These are phyloP conservation scores for Premnoplex brunnescens DNA, from an alignment of 2,797 vertebrate species.

Conservation along the genomic window DNA sequence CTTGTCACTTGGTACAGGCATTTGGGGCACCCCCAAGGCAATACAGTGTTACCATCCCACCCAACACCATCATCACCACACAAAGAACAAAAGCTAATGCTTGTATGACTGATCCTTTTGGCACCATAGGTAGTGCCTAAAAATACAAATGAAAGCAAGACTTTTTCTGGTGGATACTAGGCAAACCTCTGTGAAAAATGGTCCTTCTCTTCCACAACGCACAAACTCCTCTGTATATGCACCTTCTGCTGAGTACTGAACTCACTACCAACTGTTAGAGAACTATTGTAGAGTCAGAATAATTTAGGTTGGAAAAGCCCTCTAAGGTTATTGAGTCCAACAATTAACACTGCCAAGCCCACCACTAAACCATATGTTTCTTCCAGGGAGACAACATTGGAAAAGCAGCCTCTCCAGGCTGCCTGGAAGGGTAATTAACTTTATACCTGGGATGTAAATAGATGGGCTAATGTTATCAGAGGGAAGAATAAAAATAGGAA, in stretches of 20 bases:
- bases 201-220: neutral
- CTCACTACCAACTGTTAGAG: neutral
- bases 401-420: neutral
- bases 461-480: neutral
- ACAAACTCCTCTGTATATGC: neutral
- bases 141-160: neutral
- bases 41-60: neutral
- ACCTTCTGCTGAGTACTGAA: neutral
- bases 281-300: neutral
- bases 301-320: neutral
- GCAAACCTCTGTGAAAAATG: neutral
- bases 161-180: neutral
- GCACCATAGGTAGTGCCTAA: fast-evolving
- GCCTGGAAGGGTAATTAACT: neutral
- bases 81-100: neutral
- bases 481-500: neutral
- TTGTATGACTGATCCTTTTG: neutral
- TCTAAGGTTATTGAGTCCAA: neutral
- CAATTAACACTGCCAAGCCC: neutral
- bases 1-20: fast-evolving
- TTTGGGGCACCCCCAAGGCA: neutral
- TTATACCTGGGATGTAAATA: neutral
- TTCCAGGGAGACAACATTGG: neutral
- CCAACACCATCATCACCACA: neutral
- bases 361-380: neutral